These are phyloP conservation scores for Amblyraja radiata DNA, from an alignment of 2,797 vertebrate species.

Conservation along the genomic window DNA sequence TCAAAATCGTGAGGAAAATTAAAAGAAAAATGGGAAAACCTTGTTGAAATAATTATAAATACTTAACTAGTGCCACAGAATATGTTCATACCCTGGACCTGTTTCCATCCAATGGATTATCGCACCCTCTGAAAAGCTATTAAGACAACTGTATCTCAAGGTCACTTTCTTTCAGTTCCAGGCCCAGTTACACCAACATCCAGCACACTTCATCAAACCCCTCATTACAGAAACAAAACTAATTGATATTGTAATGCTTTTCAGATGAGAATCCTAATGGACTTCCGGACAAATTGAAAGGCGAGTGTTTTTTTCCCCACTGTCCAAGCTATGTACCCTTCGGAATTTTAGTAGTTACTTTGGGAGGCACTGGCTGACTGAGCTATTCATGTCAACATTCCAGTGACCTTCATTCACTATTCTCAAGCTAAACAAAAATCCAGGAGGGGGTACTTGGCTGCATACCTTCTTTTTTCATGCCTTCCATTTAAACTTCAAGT, in stretches of 20 bases:
- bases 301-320: not conserved
- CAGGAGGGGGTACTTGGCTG: not conserved
- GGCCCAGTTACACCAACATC: conserved; percentile 58
- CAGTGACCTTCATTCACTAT: conserved; percentile 81
- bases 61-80: not conserved
- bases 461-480: too few species aligned
- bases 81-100: not conserved
- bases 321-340: not conserved
- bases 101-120: not conserved
- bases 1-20: not conserved
- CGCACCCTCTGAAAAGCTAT: not conserved
- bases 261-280: not conserved
- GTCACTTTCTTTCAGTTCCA: conserved; percentile 67
- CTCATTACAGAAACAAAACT: not conserved
- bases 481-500: not conserved
- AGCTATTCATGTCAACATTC: conserved; percentile 71
- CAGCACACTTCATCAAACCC: not conserved
- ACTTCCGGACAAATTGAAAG: not conserved
- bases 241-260: not conserved
- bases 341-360: not conserved
- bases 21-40: not conserved
- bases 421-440: conserved; percentile 38
- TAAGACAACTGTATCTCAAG: conserved; percentile 68
- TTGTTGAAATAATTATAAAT: not conserved
- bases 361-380: conserved; percentile 28